Evolutionary conservation across 2,888 invertebrate species (phyloP).

Genomic region (Zygogramma bicolorata): DNA sequence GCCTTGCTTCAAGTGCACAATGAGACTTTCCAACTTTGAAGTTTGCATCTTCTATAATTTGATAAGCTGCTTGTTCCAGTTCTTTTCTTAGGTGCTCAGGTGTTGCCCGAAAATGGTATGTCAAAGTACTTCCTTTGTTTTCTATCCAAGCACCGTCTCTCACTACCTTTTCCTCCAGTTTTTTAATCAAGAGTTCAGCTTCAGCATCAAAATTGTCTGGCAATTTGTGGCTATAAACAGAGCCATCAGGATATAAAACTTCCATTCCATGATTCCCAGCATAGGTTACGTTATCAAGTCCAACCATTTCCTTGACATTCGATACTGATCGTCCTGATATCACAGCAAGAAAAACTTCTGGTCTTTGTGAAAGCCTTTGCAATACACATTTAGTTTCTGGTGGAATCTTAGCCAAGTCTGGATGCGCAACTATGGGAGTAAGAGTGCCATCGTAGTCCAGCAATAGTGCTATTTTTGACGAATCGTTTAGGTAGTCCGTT

Average conservation of each 20-base stretch:
- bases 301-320: slow-evolving; percentile 90
- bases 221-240: slow-evolving; percentile 90
- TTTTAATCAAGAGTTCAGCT: slow-evolving; percentile 80
- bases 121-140: slow-evolving; percentile 86
- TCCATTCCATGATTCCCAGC: slow-evolving; percentile 91
- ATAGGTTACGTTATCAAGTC: slow-evolving; percentile 89
- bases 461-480: slow-evolving; percentile 79
- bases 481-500: slow-evolving; percentile 39
- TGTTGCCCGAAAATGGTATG: slow-evolving; percentile 88
- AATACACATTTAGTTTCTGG: slow-evolving; percentile 87
- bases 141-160: slow-evolving; percentile 92
- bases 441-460: slow-evolving; percentile 91
- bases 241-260: slow-evolving; percentile 89
- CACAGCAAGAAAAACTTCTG: slow-evolving; percentile 89
- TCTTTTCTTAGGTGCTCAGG: slow-evolving; percentile 73
- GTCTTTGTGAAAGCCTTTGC: slow-evolving; percentile 84
- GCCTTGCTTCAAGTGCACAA: slow-evolving; percentile 88
- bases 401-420: slow-evolving; percentile 88
- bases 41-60: slow-evolving; percentile 79
- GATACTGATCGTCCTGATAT: slow-evolving; percentile 89
- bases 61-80: slow-evolving; percentile 77
- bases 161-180: slow-evolving; percentile 85
- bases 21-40: slow-evolving; percentile 85
- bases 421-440: slow-evolving; percentile 90
- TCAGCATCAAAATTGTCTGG: slow-evolving; percentile 84